A percentile compares a stretch with the other conserved stretches of the same genome.
Conservation (phyloP, 2,888 invertebrate species). For the Chrysomela aeneicollis region DNA sequence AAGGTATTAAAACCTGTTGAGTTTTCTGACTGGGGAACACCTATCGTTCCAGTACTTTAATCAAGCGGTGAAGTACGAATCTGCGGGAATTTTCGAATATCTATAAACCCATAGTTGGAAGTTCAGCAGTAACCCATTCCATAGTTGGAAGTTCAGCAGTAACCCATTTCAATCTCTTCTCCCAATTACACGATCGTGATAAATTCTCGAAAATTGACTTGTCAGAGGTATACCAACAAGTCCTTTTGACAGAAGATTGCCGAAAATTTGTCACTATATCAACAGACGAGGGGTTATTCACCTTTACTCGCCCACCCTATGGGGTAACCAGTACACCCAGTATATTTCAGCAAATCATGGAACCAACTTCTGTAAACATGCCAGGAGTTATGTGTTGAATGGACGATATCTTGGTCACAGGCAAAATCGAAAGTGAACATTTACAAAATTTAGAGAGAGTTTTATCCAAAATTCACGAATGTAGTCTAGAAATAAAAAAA, state of each 20-base stretch:
- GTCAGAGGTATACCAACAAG: too few species aligned
- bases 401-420: background rate
- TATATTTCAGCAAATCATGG: too few species aligned
- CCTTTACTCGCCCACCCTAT: too few species aligned
- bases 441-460: background rate
- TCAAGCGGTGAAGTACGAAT: slow-evolving; percentile 16
- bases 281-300: background rate
- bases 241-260: background rate
- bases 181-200: too few species aligned
- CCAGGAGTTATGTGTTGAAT: too few species aligned
- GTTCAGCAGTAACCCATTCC: slow-evolving; percentile 21
- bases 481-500: background rate
- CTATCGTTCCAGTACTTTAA: slow-evolving; percentile 23
- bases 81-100: slow-evolving; percentile 21
- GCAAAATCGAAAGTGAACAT: background rate
- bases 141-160: slow-evolving; percentile 12
- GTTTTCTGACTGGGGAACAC: slow-evolving; percentile 21
- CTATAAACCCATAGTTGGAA: slow-evolving; percentile 16
- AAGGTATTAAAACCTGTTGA: slow-evolving; percentile 7
- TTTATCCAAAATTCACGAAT: background rate
- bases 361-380: too few species aligned
- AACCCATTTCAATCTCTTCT: background rate
- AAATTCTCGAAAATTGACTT: too few species aligned
- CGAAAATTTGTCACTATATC: slow-evolving; percentile 8
- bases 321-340: too few species aligned